These are phyloP conservation scores for Nasalis larvatus DNA, from an alignment of 2,113 vertebrate genomes.

Conservation along the genomic window DNA sequence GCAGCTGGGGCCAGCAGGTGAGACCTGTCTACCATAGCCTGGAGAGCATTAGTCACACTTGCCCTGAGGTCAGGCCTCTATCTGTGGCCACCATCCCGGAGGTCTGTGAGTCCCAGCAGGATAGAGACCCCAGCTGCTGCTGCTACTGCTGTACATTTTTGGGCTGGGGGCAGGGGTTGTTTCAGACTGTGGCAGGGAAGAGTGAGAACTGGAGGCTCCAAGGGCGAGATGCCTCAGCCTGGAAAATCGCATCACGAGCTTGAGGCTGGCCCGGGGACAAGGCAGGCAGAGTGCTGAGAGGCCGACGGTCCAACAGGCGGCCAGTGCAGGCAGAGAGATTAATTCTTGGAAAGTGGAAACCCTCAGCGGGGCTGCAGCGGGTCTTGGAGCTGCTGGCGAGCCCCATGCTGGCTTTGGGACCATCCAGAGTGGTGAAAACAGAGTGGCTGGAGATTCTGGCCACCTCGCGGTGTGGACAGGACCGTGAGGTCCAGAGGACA, in stretches of 20 bases:
- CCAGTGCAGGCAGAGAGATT: background rate
- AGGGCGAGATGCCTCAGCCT: constrained; percentile 24
- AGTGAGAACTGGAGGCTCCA: background rate
- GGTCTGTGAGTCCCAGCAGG: background rate
- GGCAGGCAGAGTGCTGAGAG: constrained; percentile 44
- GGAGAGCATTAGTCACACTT: rapidly evolving
- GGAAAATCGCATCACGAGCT: constrained; percentile 73
- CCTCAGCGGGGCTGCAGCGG: constrained; percentile 13
- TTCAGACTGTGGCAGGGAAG: background rate
- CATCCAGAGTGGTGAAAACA: constrained; percentile 45
- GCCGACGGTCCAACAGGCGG: constrained; percentile 22
- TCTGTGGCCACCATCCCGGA: background rate
- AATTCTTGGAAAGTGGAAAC: constrained; percentile 73
- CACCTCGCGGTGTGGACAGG: background rate
- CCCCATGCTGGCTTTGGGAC: background rate
- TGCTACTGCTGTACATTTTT: background rate
- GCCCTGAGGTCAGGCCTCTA: background rate
- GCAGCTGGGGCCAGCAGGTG: background rate
- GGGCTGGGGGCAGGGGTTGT: background rate
- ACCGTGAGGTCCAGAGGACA: background rate
- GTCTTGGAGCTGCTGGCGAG: constrained; percentile 53
- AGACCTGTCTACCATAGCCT: background rate
- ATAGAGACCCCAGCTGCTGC: background rate
- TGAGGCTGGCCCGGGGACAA: constrained; percentile 56
- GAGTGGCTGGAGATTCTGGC: background rate